A percentile compares a stretch with the other conserved stretches of the same genome.
phyloP scores from a whole-genome alignment of 2,797 vertebrate species.

The Scarus forsteni region DNA sequence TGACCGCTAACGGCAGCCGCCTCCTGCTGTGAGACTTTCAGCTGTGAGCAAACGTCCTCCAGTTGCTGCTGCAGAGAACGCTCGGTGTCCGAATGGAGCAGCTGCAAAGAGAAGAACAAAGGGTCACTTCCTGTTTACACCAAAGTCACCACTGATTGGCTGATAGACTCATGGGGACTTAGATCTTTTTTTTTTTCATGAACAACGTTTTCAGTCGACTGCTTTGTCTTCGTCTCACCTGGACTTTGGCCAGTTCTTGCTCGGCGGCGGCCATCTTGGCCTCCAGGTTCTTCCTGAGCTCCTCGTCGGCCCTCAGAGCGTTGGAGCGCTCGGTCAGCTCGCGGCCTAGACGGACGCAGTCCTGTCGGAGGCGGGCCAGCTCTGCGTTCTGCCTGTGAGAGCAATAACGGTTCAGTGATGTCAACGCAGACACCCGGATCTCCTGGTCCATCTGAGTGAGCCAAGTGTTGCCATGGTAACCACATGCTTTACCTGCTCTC shows the following conservation, averaged over 20 bases:
- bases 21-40: conserved; percentile 75
- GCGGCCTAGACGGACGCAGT: conserved; percentile 85
- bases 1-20: conserved; percentile 82
- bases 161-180: too few relatives aligned
- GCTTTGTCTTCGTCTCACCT: conserved; percentile 75
- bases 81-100: conserved; percentile 81
- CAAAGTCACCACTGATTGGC: not conserved
- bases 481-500: conserved; percentile 87
- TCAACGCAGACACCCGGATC: not conserved
- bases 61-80: conserved; percentile 84
- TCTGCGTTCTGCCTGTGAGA: conserved; percentile 88
- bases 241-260: conserved; percentile 83
- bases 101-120: conserved; percentile 61
- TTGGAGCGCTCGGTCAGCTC: conserved; percentile 86
- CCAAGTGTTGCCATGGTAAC: too few relatives aligned
- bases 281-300: conserved; percentile 85
- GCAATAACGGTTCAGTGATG: not conserved
- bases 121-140: conserved; percentile 21
- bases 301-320: conserved; percentile 82
- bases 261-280: conserved; percentile 77
- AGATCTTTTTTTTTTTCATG: too few relatives aligned
- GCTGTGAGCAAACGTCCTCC: conserved; percentile 82
- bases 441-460: too few relatives aligned
- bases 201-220: not conserved
- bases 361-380: conserved; percentile 89